Base-by-base conservation (phyloP, 53 echinoderm and acorn worm species). In the Crossaster papposus region DNA sequence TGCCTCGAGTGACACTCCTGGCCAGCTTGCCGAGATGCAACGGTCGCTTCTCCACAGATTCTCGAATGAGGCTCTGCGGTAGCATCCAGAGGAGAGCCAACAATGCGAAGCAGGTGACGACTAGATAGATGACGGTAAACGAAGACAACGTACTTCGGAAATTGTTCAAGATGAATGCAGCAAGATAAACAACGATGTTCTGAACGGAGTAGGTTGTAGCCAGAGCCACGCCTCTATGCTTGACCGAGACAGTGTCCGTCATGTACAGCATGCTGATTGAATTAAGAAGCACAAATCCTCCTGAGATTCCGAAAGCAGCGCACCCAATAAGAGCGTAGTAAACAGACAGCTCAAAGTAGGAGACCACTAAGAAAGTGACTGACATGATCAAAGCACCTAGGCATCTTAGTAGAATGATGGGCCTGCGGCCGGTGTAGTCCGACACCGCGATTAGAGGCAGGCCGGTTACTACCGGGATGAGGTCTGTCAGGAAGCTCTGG, bases 381-480 rank as follows among this genome's bases (percentile, higher is more conserved):
- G 34, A 2, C 74, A 73, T 34, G 15, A 35, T 32, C 33, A 73
- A 20, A 4, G 35, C 2, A 32, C 74, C 74, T 1, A 73, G 35
- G 35, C 74, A 73, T 73, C 14, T 34, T 17, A 73, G 14, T 11
- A 73, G 14, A 20, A 73, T 30, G 13, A 73, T 73, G 34, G 74
- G 74, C 18, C 74, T 35, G 17, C 74, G 74, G 15, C 74, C 74
- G 35, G 74, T 73, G 35, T 34, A 73, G 35, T 73, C 74, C 1
- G 74, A 73, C 17, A 73, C 74, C 2, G 74, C 74, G 14, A 32
- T 73, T 13, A 73, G 28, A 1, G 74, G 74, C 35, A 73, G 20
- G 14, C 33, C 35, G 11, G 74, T 73, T 32, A 73, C 13, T 31
- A 73, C 74, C 3, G 74, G 74, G 14, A 73, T 33, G 33, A 73